These are phyloP conservation scores for Vulpes lagopus DNA, from an alignment of 2,113 vertebrate species.

Conservation along the genomic window DNA sequence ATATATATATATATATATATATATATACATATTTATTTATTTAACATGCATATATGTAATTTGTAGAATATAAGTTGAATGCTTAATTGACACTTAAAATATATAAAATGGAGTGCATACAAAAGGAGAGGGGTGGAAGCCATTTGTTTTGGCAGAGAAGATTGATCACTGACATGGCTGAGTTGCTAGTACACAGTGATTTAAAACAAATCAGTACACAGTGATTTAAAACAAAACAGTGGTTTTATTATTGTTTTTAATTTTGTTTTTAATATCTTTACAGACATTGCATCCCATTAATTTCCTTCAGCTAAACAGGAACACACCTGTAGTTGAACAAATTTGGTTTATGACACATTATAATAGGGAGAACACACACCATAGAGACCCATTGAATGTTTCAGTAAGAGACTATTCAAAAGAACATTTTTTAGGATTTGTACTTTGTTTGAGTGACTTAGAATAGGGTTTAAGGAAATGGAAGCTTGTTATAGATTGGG, in stretches of 20 bases:
- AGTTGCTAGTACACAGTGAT: conserved; percentile 5
- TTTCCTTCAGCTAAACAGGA: conserved; percentile 28
- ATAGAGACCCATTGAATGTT: neutral
- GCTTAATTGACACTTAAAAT: conserved; percentile 2
- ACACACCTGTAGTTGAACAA: neutral
- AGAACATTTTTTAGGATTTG: conserved; percentile 23
- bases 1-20: neutral
- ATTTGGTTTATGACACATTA: neutral
- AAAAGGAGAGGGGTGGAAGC: neutral
- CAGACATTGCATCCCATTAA: neutral
- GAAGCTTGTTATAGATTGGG: neutral
- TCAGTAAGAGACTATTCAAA: neutral
- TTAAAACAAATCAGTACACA: conserved; percentile 5
- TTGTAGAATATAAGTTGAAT: neutral
- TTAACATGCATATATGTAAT: neutral
- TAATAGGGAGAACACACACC: neutral
- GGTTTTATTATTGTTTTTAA: conserved; percentile 52
- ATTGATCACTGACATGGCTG: neutral
- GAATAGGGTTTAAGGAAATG: neutral
- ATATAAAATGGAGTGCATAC: neutral
- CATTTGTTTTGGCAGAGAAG: neutral
- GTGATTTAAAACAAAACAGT: neutral
- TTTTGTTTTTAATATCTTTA: conserved; percentile 59
- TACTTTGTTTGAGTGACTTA: neutral
- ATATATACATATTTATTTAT: too few species aligned